Conservation (phyloP, 2,888 invertebrate species). For the Baccha elongata region DNA sequence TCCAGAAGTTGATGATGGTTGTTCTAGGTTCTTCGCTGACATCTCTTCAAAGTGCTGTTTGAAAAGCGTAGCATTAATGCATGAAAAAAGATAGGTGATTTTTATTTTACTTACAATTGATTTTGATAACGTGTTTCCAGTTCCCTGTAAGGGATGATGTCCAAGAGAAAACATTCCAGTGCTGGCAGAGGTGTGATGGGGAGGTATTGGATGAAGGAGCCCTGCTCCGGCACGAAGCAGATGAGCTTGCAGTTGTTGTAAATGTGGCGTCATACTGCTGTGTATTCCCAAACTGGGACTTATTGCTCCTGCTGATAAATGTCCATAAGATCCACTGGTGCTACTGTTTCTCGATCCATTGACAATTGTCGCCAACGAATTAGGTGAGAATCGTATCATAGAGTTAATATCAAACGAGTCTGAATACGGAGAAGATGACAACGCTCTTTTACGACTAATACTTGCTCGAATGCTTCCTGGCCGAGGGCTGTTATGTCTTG, state of each 20-base stretch:
- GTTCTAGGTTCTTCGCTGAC: conserved; percentile 76
- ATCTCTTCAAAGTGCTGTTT: conserved; percentile 75
- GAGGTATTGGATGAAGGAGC: conserved; percentile 80
- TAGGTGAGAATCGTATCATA: conserved; percentile 97
- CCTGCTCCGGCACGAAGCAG: conserved; percentile 85
- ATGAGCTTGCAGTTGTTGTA: conserved; percentile 91
- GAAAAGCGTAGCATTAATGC: neutral
- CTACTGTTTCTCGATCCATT: conserved; percentile 90
- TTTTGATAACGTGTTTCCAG: conserved; percentile 50
- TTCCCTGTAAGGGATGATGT: conserved; percentile 77
- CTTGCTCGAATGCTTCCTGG: conserved; percentile 84
- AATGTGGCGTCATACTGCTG: conserved; percentile 84
- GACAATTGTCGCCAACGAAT: conserved; percentile 91
- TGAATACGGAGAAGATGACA: conserved; percentile 97
- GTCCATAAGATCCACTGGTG: conserved; percentile 97
- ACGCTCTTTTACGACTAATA: conserved; percentile 93
- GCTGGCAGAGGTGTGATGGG: conserved; percentile 77
- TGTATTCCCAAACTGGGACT: conserved; percentile 90
- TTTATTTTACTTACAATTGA: conserved; percentile 63
- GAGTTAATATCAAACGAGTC: conserved; percentile 98
- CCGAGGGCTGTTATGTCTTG: conserved; percentile 88
- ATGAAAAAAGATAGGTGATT: neutral
- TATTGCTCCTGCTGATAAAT: conserved; percentile 96
- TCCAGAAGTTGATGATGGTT: conserved; percentile 79
- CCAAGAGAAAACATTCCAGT: conserved; percentile 79